Base-by-base conservation (phyloP, 2,888 invertebrate species). In the Parnassius smintheus region DNA sequence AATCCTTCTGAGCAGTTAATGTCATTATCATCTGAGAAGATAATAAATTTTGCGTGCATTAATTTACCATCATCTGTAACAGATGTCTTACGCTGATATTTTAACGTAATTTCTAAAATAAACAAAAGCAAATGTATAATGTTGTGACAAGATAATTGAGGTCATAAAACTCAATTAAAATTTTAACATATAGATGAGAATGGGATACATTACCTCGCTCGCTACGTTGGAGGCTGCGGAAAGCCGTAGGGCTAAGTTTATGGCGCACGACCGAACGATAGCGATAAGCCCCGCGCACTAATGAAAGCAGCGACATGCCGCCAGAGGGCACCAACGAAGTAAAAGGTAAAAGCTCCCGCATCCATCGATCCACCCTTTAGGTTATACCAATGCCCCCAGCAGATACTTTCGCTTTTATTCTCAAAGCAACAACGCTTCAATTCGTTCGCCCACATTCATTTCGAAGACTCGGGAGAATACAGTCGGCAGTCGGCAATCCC, bases 331-430 rank as follows among this genome's bases (percentile, higher is more conserved):
- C 76, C 71, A 72, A 71, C 72, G 53, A 67, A 65, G 54, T 50
- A 35, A 35, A 35, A 35, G 35, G 35, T 7, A 50, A 72, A 65
- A 66, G 72, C 75, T 70, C 78, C 76, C 78, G 70, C 75, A 67
- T 70, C 68, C 85, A 90, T 90, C 89, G 89, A 89, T 89, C 89
- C 85, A 82, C 83, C 83, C 83, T 78, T 46, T 72, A 73, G 66
- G 1, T 61, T 64, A 61, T 62, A 56, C 64, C 52, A 65, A 65
- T 62, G 66, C 66, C 68, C 65, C 62, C 68, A 63, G 61, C 68
- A 66, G 61, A 65, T 58, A 64, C 53, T 54, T 51, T 66, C 64
- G 56, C 67, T 71, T 71, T 74, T 78, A 78, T 69, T 65, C 56
- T 64, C 25, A 68, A 9, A 51, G 54, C n/a, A 44, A 68, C 75